Conservation (phyloP, 2,797 vertebrate species). For the Lophius americanus region DNA sequence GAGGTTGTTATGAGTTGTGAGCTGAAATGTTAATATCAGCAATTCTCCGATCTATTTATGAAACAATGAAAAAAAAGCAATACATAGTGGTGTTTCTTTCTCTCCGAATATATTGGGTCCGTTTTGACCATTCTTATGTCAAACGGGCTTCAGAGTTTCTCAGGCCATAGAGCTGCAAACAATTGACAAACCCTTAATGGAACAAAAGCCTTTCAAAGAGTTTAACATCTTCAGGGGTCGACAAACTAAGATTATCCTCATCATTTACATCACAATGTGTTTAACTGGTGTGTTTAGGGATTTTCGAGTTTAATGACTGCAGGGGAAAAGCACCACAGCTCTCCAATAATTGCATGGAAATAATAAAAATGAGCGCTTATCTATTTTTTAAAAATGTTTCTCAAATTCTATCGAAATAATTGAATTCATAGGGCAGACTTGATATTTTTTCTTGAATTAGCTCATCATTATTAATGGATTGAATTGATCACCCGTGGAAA, state of each 20-base stretch:
- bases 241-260: slow-evolving; percentile 47
- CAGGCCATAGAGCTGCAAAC: not conserved
- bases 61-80: accelerated
- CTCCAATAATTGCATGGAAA: too few relatives aligned
- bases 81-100: not conserved
- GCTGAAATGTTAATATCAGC: not conserved
- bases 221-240: slow-evolving; percentile 40
- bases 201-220: slow-evolving; percentile 52
- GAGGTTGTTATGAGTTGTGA: too few relatives aligned
- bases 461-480: not conserved
- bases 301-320: slow-evolving; percentile 19
- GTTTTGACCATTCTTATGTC: slow-evolving; percentile 14
- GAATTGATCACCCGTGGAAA: slow-evolving; percentile 6
- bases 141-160: not conserved
- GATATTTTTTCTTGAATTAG: too few relatives aligned
- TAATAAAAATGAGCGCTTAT: too few relatives aligned
- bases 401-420: not conserved
- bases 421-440: too few relatives aligned
- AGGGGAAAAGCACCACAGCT: not conserved
- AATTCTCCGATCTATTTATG: not conserved
- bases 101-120: not conserved
- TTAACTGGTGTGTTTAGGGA: slow-evolving; percentile 20
- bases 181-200: slow-evolving; percentile 31
- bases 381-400: too few relatives aligned
- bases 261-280: slow-evolving; percentile 59